A percentile compares a stretch with the other conserved stretches of the same genome.
These are phyloP conservation scores for Orientallactaga sibirica DNA, from an alignment of 2,797 vertebrate genomes.

Conservation along the genomic window DNA sequence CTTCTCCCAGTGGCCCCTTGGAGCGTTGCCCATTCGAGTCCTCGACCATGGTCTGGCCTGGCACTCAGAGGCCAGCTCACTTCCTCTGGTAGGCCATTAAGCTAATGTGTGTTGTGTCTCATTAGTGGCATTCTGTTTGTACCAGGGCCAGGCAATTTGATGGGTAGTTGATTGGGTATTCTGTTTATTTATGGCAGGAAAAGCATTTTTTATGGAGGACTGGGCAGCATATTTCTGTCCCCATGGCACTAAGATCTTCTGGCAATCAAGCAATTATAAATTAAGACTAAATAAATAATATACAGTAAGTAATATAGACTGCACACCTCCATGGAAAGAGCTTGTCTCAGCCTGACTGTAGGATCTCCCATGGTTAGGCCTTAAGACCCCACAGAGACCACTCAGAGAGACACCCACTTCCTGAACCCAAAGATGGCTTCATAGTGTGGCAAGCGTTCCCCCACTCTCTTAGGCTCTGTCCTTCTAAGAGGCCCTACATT, in stretches of 20 bases:
- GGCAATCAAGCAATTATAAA: slow-evolving; percentile 82
- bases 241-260: slow-evolving; percentile 76
- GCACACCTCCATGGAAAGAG: slow-evolving; percentile 14
- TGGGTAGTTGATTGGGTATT: slow-evolving; percentile 84
- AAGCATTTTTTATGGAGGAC: slow-evolving; percentile 81
- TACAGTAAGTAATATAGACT: slow-evolving; percentile 72
- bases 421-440: not conserved
- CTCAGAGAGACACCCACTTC: not conserved
- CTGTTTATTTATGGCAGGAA: slow-evolving; percentile 84
- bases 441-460: not conserved
- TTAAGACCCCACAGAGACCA: not conserved
- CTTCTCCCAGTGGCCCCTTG: not conserved
- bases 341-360: not conserved
- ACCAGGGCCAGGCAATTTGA: slow-evolving; percentile 81
- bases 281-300: slow-evolving; percentile 83
- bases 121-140: slow-evolving; percentile 81
- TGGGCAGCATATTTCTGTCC: slow-evolving; percentile 80
- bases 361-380: not conserved
- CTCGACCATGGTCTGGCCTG: not conserved
- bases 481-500: accelerated
- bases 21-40: not conserved
- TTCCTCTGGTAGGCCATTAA: slow-evolving; percentile 80
- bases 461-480: not conserved
- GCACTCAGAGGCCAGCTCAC: slow-evolving; percentile 67
- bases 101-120: slow-evolving; percentile 84